These are phyloP conservation scores for Gavialis gangeticus DNA, from an alignment of 2,113 vertebrate species.

Conservation along the genomic window DNA sequence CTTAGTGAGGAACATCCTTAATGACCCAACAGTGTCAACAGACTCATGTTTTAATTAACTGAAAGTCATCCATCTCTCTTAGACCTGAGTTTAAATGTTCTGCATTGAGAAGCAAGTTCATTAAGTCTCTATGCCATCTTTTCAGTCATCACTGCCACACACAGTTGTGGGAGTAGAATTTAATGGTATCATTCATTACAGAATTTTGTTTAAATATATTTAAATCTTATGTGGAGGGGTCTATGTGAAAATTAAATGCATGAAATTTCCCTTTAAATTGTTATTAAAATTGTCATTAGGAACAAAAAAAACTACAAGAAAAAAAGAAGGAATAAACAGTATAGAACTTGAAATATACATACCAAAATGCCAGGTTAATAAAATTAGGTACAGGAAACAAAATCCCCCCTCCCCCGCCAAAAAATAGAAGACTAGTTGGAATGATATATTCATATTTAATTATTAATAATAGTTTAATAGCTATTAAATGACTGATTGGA, in stretches of 20 bases:
- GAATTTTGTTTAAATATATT: neutral
- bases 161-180: neutral
- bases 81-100: neutral
- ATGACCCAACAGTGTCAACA: neutral
- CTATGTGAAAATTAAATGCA: neutral
- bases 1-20: constrained; percentile 19
- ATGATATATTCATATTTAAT: neutral
- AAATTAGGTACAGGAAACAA: neutral
- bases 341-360: neutral
- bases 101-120: neutral
- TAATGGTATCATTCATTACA: neutral
- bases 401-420: neutral
- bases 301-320: too few species aligned
- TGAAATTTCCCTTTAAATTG: neutral
- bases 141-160: neutral
- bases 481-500: neutral
- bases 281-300: neutral
- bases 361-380: neutral
- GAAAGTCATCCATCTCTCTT: neutral
- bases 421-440: neutral
- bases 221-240: too few species aligned
- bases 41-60: constrained; percentile 6
- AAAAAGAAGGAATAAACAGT: neutral
- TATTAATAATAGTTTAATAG: neutral
- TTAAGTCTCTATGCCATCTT: neutral